Base-by-base conservation (phyloP, 2,888 invertebrate species). In the Oscheius sp. region DNA sequence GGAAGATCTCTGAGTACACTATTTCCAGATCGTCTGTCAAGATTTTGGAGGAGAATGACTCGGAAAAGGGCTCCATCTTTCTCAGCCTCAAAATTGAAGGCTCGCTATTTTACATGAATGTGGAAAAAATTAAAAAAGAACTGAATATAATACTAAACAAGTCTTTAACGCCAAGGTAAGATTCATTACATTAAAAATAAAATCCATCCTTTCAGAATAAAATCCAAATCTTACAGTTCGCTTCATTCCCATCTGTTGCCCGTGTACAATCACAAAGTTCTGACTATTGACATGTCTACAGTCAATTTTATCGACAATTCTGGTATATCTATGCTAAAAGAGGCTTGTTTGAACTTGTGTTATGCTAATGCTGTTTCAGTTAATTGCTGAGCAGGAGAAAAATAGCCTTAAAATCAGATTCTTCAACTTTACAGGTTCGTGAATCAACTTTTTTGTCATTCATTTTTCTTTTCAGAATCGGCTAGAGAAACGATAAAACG, bases 241-340 rank as follows among this genome's bases (percentile, higher is more conserved):
- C 4, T 42, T 7, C 42, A 42, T 42, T 42, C 42, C 42, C 48
- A 63, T 21, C 9, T 32, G 3, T 37, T 29, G 7, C 63, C 48
- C 29, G 10, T 63, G n/a, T 29, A 21, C 4, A 11, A 21, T 48
- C 48, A 37, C 2, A 63, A 50, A 47, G 1, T 47, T 9, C 13
- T 65, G 2, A 13, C 51, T 5, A 51, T 65, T 48, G 65, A 65
- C 32, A 50, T 68, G 55, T 68, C 68, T 3, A 33, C 50, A 2
- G 57, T 68, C 5, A 53, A 53, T 35, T 68, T 53, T 37, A 42
- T 68, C 1, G 68, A 68, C 29, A 53, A 35, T 53, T 55, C 68
- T 9, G 68, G 68, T 35, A 37, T 51, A n/a, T 21, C 53, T 7
- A 32, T 7, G 13, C 35, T 68, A 10, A 5, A n/a, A 33, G 68